Evolutionary conservation across 2,888 invertebrate genomes (phyloP), one percentile per base, ranked within the genome.

Genomic region (Meiosimyza platycephala): DNA sequence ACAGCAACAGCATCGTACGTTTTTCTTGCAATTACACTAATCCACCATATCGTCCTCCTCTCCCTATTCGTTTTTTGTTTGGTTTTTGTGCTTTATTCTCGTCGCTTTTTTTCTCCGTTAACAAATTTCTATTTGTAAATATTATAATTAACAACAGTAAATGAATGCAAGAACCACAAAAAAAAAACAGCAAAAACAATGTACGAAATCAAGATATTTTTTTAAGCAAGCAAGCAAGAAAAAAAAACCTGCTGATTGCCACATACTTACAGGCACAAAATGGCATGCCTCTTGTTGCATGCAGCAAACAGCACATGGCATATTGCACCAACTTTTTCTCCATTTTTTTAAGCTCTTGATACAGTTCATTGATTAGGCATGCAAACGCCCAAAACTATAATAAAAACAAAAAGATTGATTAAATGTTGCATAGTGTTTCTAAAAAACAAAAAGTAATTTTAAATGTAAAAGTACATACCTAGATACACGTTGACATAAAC

Each of bases 311-410:
- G 48, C 47, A 64, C 40, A 40, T 40, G 60, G 40, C 40, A 40
- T 40, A 62, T 22, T 64, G 64, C 4, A 51, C 51, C 64, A 64
- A 51, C 47, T 62, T 28, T 62, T 13, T 16, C 1, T 62, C 33
- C 6, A 33, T 15, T 33, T 55, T 51, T 50, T 52, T 16, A n/a
- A 15, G 50, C 18, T 62, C 7, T 33, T 63, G 70, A 71, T 71
- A 48, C 63, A 71, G 70, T 63, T 63, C 63, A 71, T 15, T 63
- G 70, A 71, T 71, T 71, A 55, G 69, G 52, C 47, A 54, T 33
- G 63, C 70, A 63, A 71, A 71, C 70, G 70, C 70, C 70, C 70
- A 71, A 63, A 60, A 59, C 16, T 40, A 47, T 18, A 64, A 50
- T 22, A 64, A 22, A 16, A 64, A 22, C 5, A 63, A 63, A 48